These are phyloP conservation scores for Tenthredo amoena DNA, from an alignment of 2,888 invertebrate species.

Conservation along the genomic window DNA sequence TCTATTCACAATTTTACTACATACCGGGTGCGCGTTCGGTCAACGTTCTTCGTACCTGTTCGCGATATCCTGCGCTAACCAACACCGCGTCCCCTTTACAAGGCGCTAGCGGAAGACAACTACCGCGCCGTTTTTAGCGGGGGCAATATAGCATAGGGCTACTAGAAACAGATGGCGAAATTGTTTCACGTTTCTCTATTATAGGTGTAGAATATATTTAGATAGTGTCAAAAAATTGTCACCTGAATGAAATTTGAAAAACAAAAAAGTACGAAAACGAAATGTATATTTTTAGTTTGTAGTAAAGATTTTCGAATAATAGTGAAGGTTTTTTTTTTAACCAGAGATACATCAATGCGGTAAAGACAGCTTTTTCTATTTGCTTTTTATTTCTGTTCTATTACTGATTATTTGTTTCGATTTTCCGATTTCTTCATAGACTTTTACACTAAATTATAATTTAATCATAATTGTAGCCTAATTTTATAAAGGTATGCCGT, in stretches of 20 bases:
- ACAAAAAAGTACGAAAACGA: too few relatives aligned
- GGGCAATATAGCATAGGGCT: background rate
- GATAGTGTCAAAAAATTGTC: background rate
- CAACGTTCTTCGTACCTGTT: conserved; percentile 39
- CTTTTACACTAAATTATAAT: background rate
- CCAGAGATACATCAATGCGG: too few relatives aligned
- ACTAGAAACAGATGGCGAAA: background rate
- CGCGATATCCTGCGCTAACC: conserved; percentile 51
- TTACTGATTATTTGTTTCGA: background rate
- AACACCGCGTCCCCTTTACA: conserved; percentile 33
- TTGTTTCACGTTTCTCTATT: background rate
- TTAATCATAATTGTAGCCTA: background rate
- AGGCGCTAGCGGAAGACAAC: conserved; percentile 36
- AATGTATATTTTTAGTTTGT: too few relatives aligned
- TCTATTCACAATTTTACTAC: conserved; percentile 44
- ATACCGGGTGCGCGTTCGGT: conserved; percentile 42
- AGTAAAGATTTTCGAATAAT: too few relatives aligned
- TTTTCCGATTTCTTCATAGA: background rate
- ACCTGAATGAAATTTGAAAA: too few relatives aligned
- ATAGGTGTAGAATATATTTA: background rate
- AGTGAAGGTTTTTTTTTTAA: too few relatives aligned
- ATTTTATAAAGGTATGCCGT: too few relatives aligned
- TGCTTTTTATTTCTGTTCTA: too few relatives aligned
- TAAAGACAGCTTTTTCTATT: too few relatives aligned
- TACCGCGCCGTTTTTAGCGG: background rate